Evolutionary conservation across 2,888 invertebrate genomes (phyloP).

Genomic region (Deilephila elpenor): DNA sequence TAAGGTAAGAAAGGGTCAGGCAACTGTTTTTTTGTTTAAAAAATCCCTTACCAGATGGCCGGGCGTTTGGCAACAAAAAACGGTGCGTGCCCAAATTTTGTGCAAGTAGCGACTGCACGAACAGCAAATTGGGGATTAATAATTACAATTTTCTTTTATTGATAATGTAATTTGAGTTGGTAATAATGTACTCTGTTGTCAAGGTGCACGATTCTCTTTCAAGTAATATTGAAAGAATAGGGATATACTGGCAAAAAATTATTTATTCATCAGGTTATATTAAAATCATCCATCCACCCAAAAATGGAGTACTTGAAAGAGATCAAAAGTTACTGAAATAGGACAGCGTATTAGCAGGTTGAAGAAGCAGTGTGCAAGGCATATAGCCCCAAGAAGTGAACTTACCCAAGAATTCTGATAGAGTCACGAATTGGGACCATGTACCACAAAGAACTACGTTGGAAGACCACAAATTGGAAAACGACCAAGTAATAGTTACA

Average conservation of each 20-base stretch:
- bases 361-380: too few relatives aligned
- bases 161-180: not conserved
- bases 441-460: too few relatives aligned
- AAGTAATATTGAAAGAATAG: not conserved
- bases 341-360: too few relatives aligned
- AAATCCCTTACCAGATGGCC: conserved; percentile 82
- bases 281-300: too few relatives aligned
- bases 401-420: too few relatives aligned
- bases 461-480: too few relatives aligned
- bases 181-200: not conserved
- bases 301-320: too few relatives aligned
- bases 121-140: conserved; percentile 1
- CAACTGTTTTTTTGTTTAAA: conserved; percentile 75
- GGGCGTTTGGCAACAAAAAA: conserved; percentile 81
- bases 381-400: too few relatives aligned
- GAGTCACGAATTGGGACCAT: too few relatives aligned
- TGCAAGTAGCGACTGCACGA: conserved; percentile 65
- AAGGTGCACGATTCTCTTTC: not conserved
- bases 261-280: not conserved
- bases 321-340: too few relatives aligned
- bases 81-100: conserved; percentile 77
- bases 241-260: not conserved
- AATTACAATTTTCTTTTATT: conserved; percentile 9
- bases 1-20: conserved; percentile 84
- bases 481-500: too few relatives aligned